phyloP scores from a whole-genome alignment of 2,888 invertebrate genomes.

The Therioaphis trifolii region DNA sequence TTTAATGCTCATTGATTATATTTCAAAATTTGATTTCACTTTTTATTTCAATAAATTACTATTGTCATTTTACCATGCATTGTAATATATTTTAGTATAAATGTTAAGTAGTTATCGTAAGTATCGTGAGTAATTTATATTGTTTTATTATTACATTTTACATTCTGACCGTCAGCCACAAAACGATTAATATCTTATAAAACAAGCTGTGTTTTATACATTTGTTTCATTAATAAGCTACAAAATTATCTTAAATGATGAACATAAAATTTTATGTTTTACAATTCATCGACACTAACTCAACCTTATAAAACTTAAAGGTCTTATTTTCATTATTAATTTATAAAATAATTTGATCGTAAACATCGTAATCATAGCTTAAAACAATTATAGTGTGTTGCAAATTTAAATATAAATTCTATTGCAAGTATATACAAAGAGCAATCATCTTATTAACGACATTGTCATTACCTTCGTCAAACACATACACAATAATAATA shows the following conservation, averaged over 20 bases:
- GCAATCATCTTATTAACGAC: conserved; percentile 19
- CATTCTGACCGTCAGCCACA: background rate
- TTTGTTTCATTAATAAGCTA: conserved; percentile 2
- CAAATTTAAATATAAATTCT: conserved; percentile 15
- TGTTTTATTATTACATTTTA: conserved; percentile 23
- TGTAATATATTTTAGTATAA: background rate
- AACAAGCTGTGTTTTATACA: background rate
- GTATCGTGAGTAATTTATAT: background rate
- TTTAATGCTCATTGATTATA: background rate
- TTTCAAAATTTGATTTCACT: background rate
- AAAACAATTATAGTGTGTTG: conserved; percentile 3
- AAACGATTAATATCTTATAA: background rate
- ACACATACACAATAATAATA: background rate
- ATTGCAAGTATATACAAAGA: conserved; percentile 9
- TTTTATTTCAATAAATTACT: background rate
- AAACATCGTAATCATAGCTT: background rate
- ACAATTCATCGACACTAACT: conserved; percentile 15
- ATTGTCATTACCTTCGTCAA: background rate
- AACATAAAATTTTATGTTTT: conserved; percentile 29
- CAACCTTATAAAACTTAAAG: conserved; percentile 3
- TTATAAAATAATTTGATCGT: conserved; percentile 4
- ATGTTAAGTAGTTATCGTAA: background rate
- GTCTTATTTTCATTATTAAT: conserved; percentile 18
- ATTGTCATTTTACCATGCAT: background rate
- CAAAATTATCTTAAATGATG: conserved; percentile 20